Evolutionary conservation across 2,888 invertebrate species (phyloP).

Genomic region (Drosophila anomalata): DNA sequence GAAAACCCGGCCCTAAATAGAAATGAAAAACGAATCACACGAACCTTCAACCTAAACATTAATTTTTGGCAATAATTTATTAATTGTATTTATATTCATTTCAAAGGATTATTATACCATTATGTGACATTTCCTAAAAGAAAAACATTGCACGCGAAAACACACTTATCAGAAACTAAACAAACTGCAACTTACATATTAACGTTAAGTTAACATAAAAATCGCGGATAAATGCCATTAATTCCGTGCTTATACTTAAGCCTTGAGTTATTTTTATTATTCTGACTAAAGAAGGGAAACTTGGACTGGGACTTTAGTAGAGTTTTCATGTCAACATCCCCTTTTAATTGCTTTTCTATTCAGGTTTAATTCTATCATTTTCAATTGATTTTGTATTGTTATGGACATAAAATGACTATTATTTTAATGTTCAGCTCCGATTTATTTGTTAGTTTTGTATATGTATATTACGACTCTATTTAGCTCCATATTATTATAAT

Average conservation of each 20-base stretch:
- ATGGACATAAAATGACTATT: slow-evolving; percentile 44
- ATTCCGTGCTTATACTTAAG: slow-evolving; percentile 72
- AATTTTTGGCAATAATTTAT: not conserved
- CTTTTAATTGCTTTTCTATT: slow-evolving; percentile 36
- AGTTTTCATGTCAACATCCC: not conserved
- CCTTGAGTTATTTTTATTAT: slow-evolving; percentile 35
- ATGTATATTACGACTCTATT: slow-evolving; percentile 16
- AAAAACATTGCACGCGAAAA: not conserved
- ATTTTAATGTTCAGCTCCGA: slow-evolving; percentile 31
- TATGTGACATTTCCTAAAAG: not conserved
- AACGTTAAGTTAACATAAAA: slow-evolving; percentile 45
- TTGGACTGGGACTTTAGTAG: not conserved
- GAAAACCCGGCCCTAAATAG: not conserved
- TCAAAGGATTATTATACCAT: not conserved
- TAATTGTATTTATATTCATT: not conserved
- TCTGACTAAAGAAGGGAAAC: slow-evolving; percentile 44
- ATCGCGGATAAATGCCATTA: slow-evolving; percentile 73
- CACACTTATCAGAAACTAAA: not conserved
- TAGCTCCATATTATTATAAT: slow-evolving; percentile 9
- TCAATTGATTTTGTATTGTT: slow-evolving; percentile 52
- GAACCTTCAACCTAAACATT: slow-evolving; percentile 27
- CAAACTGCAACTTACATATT: slow-evolving; percentile 24
- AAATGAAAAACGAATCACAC: slow-evolving; percentile 18
- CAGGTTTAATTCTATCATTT: slow-evolving; percentile 31
- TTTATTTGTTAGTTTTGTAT: slow-evolving; percentile 32